Evolutionary conservation across 2,113 vertebrate species (phyloP), one percentile per base, ranked within the genome.

Genomic region (Sturnira hondurensis): DNA sequence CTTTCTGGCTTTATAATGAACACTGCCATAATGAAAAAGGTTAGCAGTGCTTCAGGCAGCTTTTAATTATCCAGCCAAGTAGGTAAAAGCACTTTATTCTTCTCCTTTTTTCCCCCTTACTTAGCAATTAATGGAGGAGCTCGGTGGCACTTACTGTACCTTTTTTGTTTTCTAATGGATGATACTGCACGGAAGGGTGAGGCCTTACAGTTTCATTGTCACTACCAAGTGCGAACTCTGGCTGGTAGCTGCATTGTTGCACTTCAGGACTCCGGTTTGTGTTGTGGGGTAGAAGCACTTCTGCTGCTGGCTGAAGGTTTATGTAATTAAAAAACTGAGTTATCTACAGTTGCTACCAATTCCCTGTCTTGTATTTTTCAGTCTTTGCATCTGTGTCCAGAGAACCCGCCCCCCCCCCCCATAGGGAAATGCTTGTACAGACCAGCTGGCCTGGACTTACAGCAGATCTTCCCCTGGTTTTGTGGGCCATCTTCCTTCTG

Each of bases 1-100:
- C 98, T 98, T 98, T 95, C 98, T 98, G 98, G 97, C 95, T 98
- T 97, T 97, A 97, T 98, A 98, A 98, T 95, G 98, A 98, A 98
- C 24, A 86, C 74, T n/a, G 97, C 97, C 1, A 13, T 96, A 98
- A 98, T 97, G 98, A 97, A 97, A 98, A 98, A 97, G 98, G 97
- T 89, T 97, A 97, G 97, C 11, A 1, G 97, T 96, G 97, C 98
- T 98, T 74, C 43, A 94, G 98, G 98, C 97, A 93, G 97, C 89
- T 98, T 98, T 98, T 98, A 98, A 98, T 98, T 98, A 97, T 93
- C 98, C 92, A 84, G 85, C 95, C 41, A 89, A 98, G 47, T 92
- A 98, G 98, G 98, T 97, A 97, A 97, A 98, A 97, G 95, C 93
- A 93, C 43, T 98, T 95, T 74, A 63, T 17, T 94, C 97, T 97